Conservation (phyloP, 2,797 vertebrate genomes). For the Anas bernieri region DNA sequence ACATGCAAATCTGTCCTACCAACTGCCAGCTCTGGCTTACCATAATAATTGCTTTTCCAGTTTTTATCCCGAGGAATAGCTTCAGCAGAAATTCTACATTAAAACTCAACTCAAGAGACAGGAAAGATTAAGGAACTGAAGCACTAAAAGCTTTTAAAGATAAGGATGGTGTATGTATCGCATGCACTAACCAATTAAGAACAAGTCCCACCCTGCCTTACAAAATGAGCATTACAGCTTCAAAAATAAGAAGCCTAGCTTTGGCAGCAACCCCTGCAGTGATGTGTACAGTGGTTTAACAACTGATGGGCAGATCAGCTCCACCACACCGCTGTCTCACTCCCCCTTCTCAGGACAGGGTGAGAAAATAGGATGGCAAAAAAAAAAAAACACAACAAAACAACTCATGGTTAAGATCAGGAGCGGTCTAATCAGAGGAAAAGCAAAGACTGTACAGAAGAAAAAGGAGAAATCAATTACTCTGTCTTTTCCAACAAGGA, state of each 20-base stretch:
- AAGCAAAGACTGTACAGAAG: not conserved
- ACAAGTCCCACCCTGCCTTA: not conserved
- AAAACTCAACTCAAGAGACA: not conserved
- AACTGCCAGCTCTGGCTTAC: not conserved
- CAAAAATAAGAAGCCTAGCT: not conserved
- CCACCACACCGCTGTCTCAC: not conserved
- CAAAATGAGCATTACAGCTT: not conserved
- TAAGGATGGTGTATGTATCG: not conserved
- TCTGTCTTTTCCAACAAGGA: not conserved
- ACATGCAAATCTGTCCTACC: not conserved
- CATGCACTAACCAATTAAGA: not conserved
- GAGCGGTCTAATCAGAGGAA: not conserved
- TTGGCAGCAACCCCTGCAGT: not conserved
- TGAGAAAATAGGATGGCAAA: not conserved
- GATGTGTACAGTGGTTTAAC: not conserved
- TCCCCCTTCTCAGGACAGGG: not conserved
- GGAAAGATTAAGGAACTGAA: not conserved
- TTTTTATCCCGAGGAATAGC: not conserved
- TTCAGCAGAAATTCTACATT: not conserved
- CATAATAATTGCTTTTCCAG: not conserved
- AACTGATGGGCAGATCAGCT: not conserved
- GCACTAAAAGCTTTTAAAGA: not conserved
- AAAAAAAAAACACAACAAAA: too few species aligned
- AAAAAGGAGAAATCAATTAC: not conserved
- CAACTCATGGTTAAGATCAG: not conserved